Base-by-base conservation (phyloP, 2,888 invertebrate species). In the Esperia sulphurella region DNA sequence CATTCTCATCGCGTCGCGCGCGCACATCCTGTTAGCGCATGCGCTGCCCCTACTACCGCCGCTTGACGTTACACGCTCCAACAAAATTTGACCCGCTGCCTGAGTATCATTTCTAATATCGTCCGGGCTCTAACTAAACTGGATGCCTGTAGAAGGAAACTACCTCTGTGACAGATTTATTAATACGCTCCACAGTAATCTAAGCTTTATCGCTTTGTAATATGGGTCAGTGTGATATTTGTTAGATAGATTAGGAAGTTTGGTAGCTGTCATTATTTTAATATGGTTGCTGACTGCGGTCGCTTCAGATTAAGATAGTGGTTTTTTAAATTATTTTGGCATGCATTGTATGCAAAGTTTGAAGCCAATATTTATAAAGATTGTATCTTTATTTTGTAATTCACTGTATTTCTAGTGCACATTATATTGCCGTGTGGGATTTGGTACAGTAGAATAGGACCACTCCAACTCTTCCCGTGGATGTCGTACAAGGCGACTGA, bases 21-120 rank as follows among this genome's bases (percentile, higher is more conserved):
- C 46, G 54, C 68, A 70, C 68, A 70, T 72, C 72, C 72, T 72
- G 63, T 52, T 48, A 28, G 41, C 57, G 44, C 49, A 45, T 50
- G 50, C 35, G 43, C 21, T 10, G 31, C 8, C 30, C 7, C n/a
- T n/a, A n/a, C n/a, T n/a, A n/a, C n/a, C 7, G 13, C 13, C 39
- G 14, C 3, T 13, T 39, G 39, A 39, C 39, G 39, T 39, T 14
- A 2, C 3, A 6, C 14, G 1, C 40, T 8, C 40, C 40, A 14
- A 1, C 38, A 38, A 10, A 37, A 38, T n/a, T n/a, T 38, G 40
- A 14, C 14, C 14, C 21, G 9, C 14, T 14, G 14, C 13, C 14
- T 10, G 14, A 12, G 12, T 13, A 6, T 7, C 2, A 21, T 7
- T 37, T 7, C 8, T n/a, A 3, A 13, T 3, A 12, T 1, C 6